Percentiles rank a stretch among this genome's conserved stretches.
Evolutionary conservation across 92 coral and sea anemone species (phyloP).

Genomic region (Umimayanthus chanpuru): DNA sequence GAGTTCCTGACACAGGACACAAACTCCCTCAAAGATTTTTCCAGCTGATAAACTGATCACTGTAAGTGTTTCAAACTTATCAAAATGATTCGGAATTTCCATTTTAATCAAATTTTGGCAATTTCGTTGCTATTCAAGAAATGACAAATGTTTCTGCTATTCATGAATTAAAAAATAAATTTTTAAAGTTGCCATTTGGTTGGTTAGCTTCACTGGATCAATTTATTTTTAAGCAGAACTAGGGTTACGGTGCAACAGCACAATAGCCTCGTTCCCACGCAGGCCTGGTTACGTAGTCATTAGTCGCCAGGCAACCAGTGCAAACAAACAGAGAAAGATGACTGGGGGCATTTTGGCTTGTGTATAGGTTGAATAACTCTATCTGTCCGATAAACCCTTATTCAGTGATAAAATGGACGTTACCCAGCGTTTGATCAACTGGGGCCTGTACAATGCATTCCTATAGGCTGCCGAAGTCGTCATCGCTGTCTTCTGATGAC

Average conservation of each 20-base stretch:
- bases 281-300: too few species aligned
- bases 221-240: neutral
- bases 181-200: neutral
- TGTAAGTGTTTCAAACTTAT: neutral
- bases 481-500: slow-evolving; percentile 36
- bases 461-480: slow-evolving; percentile 29
- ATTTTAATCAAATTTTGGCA: neutral
- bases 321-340: too few species aligned
- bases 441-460: neutral
- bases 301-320: too few species aligned
- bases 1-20: neutral
- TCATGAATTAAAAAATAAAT: neutral
- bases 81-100: neutral
- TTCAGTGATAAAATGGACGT: neutral
- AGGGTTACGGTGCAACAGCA: neutral
- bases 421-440: neutral
- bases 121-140: neutral
- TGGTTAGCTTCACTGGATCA: neutral
- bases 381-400: too few species aligned
- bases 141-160: neutral
- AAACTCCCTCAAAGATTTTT: neutral
- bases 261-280: neutral
- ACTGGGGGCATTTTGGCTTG: too few species aligned
- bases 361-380: neutral
- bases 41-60: too few species aligned